Evolutionary conservation across 2,888 invertebrate species (phyloP).

Genomic region (Plebejus anna): DNA sequence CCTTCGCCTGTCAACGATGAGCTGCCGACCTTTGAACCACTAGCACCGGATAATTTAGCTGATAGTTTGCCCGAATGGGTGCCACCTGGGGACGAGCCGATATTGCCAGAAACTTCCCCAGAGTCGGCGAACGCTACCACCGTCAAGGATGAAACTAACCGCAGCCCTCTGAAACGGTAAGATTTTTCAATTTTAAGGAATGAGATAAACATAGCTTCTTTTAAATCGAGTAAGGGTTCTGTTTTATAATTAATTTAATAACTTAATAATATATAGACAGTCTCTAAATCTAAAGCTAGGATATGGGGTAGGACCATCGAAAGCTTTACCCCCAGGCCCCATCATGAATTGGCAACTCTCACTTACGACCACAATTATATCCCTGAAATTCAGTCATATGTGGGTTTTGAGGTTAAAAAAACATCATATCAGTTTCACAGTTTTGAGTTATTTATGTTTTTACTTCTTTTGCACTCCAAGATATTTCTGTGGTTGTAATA

Average conservation of each 20-base stretch:
- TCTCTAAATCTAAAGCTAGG: too few relatives aligned
- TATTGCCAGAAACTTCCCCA: slow-evolving; percentile 53
- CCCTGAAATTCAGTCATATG: too few relatives aligned
- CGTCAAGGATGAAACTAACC: slow-evolving; percentile 55
- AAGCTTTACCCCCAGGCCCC: too few relatives aligned
- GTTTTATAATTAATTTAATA: too few relatives aligned
- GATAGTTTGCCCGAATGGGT: slow-evolving; percentile 61
- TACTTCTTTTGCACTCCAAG: background rate
- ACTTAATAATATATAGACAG: too few relatives aligned
- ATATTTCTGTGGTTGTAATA: slow-evolving; percentile 24
- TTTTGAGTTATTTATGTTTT: background rate
- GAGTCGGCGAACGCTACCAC: slow-evolving; percentile 46
- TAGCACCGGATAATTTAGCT: slow-evolving; percentile 44
- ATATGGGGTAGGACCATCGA: too few relatives aligned
- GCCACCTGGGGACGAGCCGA: slow-evolving; percentile 63
- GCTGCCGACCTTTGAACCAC: slow-evolving; percentile 44
- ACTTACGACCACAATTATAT: too few relatives aligned
- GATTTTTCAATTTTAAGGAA: slow-evolving; percentile 27
- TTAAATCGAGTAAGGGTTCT: too few relatives aligned
- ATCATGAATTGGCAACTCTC: too few relatives aligned
- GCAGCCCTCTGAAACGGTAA: slow-evolving; percentile 68
- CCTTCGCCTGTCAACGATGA: slow-evolving; percentile 53
- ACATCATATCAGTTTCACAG: too few relatives aligned
- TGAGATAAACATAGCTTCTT: too few relatives aligned
- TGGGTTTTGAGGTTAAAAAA: too few relatives aligned